A percentile compares a stretch with the other conserved stretches of the same genome.
phyloP scores from a whole-genome alignment of 2,888 invertebrate species.

The Agapetus fuscipes region DNA sequence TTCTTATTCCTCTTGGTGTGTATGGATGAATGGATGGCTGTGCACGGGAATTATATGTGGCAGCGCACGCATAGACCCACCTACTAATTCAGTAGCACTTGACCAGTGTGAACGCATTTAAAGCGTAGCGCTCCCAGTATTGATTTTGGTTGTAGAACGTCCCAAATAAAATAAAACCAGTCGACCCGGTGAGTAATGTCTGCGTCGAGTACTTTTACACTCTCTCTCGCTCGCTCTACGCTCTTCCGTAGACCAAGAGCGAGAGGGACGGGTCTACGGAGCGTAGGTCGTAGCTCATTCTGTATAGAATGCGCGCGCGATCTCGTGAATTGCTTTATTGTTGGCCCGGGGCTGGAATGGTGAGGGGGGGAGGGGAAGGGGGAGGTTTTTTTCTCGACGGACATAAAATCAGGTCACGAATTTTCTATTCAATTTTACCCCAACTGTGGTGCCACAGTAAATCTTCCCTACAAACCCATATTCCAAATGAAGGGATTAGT shows the following conservation, averaged over 20 bases:
- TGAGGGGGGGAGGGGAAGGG: no score
- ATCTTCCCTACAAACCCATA: no score
- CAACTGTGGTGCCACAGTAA: no score
- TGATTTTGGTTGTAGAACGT: conserved; percentile 19
- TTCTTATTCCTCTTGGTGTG: no score
- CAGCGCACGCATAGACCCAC: no score
- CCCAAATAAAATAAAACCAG: conserved; percentile 20
- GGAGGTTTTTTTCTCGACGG: conserved; percentile 1
- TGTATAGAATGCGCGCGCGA: conserved; percentile 6
- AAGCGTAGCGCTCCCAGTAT: conserved; percentile 11
- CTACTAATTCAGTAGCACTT: no score
- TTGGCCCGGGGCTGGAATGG: no score
- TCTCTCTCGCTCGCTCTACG: background rate
- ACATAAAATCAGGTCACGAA: conserved; percentile 13
- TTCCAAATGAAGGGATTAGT: no score
- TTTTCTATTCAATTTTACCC: conserved; percentile 14
- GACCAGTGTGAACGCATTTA: no score
- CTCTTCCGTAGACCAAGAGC: background rate
- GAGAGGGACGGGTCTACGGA: background rate
- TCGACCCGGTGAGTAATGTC: conserved; percentile 18
- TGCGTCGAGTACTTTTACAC: conserved; percentile 1
- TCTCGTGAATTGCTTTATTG: conserved; percentile 22
- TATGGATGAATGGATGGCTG: no score
- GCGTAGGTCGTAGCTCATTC: background rate
- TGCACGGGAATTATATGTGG: no score